These are phyloP conservation scores for Galemys pyrenaicus DNA, from an alignment of 2,113 vertebrate genomes.

Conservation along the genomic window DNA sequence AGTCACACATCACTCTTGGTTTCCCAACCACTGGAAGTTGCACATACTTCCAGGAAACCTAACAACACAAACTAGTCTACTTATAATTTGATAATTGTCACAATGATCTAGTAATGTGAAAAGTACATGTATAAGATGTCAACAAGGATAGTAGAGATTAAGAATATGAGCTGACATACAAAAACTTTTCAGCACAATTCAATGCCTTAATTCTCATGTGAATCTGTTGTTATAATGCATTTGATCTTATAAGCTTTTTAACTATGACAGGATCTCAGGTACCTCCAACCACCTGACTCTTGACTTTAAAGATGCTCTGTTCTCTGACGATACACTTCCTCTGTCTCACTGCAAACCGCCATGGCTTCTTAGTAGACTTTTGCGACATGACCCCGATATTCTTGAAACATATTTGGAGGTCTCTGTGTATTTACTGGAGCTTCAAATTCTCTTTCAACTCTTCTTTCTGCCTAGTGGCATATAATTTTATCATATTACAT, in stretches of 20 bases:
- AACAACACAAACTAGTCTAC: background rate
- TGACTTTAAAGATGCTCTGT: background rate
- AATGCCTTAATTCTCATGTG: background rate
- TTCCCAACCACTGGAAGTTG: background rate
- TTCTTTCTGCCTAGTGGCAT: background rate
- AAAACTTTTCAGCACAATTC: background rate
- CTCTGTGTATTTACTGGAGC: background rate
- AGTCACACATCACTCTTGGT: background rate
- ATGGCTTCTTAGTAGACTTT: background rate
- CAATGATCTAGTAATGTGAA: background rate
- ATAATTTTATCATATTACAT: background rate
- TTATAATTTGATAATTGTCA: background rate
- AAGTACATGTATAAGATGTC: background rate
- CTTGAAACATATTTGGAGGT: background rate
- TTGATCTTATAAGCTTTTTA: background rate
- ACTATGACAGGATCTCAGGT: background rate
- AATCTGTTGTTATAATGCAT: background rate
- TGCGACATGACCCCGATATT: background rate
- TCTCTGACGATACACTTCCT: background rate
- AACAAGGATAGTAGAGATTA: background rate
- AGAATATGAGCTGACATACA: slow-evolving; percentile 4
- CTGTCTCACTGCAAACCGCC: background rate
- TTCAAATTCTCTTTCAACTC: background rate
- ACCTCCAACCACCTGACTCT: background rate
- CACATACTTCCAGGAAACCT: background rate